Conservation (phyloP, 30 jellyfish, hydroid and myxozoan genomes). For the Pseudorhiza aurosa region DNA sequence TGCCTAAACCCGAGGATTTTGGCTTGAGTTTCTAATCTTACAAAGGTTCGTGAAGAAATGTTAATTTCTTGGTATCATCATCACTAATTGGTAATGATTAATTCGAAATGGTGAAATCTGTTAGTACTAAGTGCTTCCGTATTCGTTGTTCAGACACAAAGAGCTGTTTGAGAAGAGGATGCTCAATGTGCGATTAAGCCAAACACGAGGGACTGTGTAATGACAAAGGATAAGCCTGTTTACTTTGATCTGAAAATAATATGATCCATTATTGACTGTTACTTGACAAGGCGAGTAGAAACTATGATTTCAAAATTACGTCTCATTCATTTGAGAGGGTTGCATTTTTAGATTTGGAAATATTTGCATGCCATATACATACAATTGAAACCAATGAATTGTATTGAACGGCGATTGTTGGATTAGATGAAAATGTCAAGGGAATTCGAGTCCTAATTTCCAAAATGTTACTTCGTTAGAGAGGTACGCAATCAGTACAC, state of each 20-base stretch:
- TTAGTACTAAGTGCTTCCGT: constrained; percentile 68
- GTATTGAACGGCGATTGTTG: no score
- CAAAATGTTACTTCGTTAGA: no score
- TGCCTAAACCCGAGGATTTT: no score
- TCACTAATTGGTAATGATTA: constrained; percentile 36
- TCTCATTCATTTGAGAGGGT: constrained; percentile 3
- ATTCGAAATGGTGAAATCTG: constrained; percentile 65
- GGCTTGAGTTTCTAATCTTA: no score
- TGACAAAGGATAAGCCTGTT: constrained; percentile 36
- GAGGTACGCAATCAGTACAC: no score
- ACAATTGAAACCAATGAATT: no score
- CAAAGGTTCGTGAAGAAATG: background rate
- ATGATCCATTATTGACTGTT: constrained; percentile 59
- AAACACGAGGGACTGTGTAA: constrained; percentile 39
- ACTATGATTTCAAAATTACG: background rate
- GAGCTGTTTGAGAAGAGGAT: constrained; percentile 49
- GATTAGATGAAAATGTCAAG: no score
- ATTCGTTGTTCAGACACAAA: constrained; percentile 24
- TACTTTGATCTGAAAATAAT: constrained; percentile 75
- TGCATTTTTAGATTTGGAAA: background rate
- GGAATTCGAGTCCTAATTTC: no score
- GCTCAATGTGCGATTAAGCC: constrained; percentile 54
- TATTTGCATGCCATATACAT: no score
- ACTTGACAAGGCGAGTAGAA: constrained; percentile 28
- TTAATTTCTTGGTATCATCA: background rate